Percentiles rank a stretch among this genome's conserved stretches.
Conservation (phyloP, 2,888 invertebrate genomes). For the Macrosoma leucophasiata region DNA sequence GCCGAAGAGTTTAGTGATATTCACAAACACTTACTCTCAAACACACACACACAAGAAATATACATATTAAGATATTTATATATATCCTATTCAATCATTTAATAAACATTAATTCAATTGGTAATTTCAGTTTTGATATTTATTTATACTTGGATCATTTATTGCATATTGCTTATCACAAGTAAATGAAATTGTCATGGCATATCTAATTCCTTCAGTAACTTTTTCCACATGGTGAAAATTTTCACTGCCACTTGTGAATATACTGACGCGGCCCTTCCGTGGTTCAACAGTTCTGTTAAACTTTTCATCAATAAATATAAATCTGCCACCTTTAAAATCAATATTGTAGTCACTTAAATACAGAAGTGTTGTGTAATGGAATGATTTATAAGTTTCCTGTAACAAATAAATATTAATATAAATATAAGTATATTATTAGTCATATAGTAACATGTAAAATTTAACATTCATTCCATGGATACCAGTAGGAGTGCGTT, state of each 20-base stretch:
- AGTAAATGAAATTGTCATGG: slow-evolving; percentile 91
- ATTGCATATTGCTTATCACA: slow-evolving; percentile 83
- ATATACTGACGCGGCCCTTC: slow-evolving; percentile 86
- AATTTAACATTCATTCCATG: too few relatives aligned
- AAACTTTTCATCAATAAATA: slow-evolving; percentile 82
- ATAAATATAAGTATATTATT: slow-evolving; percentile 1
- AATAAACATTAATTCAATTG: too few relatives aligned
- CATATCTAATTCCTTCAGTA: slow-evolving; percentile 83
- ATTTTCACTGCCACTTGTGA: slow-evolving; percentile 92
- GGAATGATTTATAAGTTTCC: slow-evolving; percentile 91
- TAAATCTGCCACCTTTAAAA: slow-evolving; percentile 88
- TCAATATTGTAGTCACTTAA: slow-evolving; percentile 83
- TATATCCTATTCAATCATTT: too few relatives aligned
- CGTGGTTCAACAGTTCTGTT: slow-evolving; percentile 85
- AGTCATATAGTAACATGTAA: too few relatives aligned
- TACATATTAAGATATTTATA: too few relatives aligned
- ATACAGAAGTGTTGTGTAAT: slow-evolving; percentile 90
- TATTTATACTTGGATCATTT: slow-evolving; percentile 62
- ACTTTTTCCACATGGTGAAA: slow-evolving; percentile 88
- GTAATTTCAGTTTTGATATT: slow-evolving; percentile 32
- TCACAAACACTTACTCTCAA: too few relatives aligned
- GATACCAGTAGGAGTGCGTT: too few relatives aligned
- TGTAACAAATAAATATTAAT: slow-evolving; percentile 48
- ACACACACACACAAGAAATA: too few relatives aligned
- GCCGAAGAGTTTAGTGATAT: too few relatives aligned